Evolutionary conservation across 1,140 invertebrate genomes (phyloP), one percentile per base, ranked within the genome.

Genomic region (Pogonomyrmex californicus): DNA sequence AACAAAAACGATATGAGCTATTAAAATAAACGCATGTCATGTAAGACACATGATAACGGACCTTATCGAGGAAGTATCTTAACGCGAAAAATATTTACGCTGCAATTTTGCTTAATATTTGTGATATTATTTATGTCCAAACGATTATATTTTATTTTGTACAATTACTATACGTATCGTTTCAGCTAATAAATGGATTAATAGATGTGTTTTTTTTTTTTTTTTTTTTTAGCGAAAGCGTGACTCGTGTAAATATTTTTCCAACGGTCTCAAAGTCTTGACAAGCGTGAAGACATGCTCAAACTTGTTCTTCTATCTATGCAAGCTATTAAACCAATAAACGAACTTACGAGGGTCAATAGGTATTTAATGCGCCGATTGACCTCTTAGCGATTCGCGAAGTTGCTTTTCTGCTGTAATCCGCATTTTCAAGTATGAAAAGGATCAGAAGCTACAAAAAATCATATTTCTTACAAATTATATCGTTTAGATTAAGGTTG

Each of bases 201-300:
- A 49, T 85, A 4, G 36, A n/a, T 36, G 14, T 66, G 23, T 78
- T 30, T 5, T 49, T 60, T 17, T 60, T 47, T 78, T 30, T 5
- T 49, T 60, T 17, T 60, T 47, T 23, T 23, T 23, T 23, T 60
- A 36, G 68, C 2, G 30, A 71, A 49, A 47, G 14, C 3, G 6
- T 49, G 7, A 36, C 47, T 78, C 56, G 30, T 14, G 10, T n/a
- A 66, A 58, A 92, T 99, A 99, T 0, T 98, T 98, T 93, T 95
- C 99, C n/a, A 99, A 98, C 36, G 98, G 99, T 86, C 99, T 99
- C 94, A 95, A 99, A 12, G 99, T 99, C 5, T 96, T 99, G 23
- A 23, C 99, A 99, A 96, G 98, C 98, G 81, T 4, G 23, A 85
- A 49, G 38, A 87, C 70, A 85, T n/a, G 70, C 36, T 75, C 44